Percentiles rank a stretch among this genome's conserved stretches.
These are phyloP conservation scores for Coenonympha arcania DNA, from an alignment of 2,888 invertebrate genomes.

Conservation along the genomic window DNA sequence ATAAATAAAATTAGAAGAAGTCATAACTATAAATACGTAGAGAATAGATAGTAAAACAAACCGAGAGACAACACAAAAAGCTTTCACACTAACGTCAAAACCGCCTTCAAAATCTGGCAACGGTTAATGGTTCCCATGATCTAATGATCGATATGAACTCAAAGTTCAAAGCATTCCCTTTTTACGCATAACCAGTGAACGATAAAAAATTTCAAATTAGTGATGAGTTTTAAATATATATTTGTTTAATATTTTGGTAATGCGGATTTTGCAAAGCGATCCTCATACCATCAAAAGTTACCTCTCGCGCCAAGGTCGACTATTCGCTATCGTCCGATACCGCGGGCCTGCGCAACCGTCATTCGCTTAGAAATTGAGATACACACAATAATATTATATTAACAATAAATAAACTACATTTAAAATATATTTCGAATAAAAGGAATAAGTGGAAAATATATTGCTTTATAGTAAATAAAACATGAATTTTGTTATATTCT, in stretches of 20 bases:
- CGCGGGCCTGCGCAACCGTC: conserved; percentile 33
- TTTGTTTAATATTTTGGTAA: background rate
- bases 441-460: too few species aligned
- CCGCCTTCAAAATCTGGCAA: background rate
- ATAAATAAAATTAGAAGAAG: background rate
- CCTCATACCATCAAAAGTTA: conserved; percentile 23
- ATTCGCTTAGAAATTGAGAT: background rate
- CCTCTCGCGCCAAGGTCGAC: conserved; percentile 27
- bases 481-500: too few species aligned
- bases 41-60: background rate
- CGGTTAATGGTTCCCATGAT: background rate
- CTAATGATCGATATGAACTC: background rate
- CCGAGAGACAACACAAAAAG: conserved; percentile 13
- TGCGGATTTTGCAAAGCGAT: conserved; percentile 8
- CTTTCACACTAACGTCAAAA: background rate
- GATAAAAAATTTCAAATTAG: background rate
- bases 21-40: background rate
- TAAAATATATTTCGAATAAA: too few species aligned
- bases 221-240: background rate
- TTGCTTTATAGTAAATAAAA: too few species aligned
- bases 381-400: background rate
- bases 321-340: conserved; percentile 36
- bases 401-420: too few species aligned
- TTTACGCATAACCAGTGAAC: background rate
- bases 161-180: background rate